A percentile compares a stretch with the other conserved stretches of the same genome.
These are phyloP conservation scores for Noctuana brunneofusca DNA, from an alignment of 2,888 invertebrate genomes.

Conservation along the genomic window DNA sequence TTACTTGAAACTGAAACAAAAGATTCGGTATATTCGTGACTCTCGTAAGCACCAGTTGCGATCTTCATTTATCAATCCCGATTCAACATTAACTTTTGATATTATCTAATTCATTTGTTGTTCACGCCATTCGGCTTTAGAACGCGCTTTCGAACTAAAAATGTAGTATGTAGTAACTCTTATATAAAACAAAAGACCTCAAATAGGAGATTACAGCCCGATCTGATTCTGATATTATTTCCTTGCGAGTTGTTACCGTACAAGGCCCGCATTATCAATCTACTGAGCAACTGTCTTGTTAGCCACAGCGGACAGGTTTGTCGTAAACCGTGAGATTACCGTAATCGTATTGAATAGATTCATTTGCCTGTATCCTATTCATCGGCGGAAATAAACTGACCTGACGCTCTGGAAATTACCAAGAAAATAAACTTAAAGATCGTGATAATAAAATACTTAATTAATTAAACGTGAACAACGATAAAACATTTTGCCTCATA, in stretches of 20 bases:
- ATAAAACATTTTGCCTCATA: not conserved
- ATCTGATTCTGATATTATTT: too few relatives aligned
- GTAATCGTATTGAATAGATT: slow-evolving; percentile 1
- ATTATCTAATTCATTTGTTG: too few relatives aligned
- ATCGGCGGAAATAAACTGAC: not conserved
- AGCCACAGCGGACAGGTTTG: not conserved
- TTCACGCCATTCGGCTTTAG: too few relatives aligned
- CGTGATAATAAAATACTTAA: not conserved
- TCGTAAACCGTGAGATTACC: not conserved
- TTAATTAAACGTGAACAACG: not conserved
- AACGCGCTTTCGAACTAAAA: too few relatives aligned
- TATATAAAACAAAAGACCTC: too few relatives aligned
- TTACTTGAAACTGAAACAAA: too few relatives aligned
- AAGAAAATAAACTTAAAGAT: not conserved
- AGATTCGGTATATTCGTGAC: too few relatives aligned
- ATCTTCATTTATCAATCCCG: too few relatives aligned
- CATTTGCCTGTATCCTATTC: not conserved
- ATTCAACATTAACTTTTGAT: too few relatives aligned
- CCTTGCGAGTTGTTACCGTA: not conserved
- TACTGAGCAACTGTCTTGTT: not conserved
- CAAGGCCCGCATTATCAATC: slow-evolving; percentile 1
- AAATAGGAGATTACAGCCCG: too few relatives aligned
- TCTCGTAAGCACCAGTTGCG: too few relatives aligned
- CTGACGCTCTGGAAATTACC: not conserved
- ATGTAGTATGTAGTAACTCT: too few relatives aligned